Evolutionary conservation across 2,113 vertebrate genomes (phyloP).

Genomic region (Elephas maximus): DNA sequence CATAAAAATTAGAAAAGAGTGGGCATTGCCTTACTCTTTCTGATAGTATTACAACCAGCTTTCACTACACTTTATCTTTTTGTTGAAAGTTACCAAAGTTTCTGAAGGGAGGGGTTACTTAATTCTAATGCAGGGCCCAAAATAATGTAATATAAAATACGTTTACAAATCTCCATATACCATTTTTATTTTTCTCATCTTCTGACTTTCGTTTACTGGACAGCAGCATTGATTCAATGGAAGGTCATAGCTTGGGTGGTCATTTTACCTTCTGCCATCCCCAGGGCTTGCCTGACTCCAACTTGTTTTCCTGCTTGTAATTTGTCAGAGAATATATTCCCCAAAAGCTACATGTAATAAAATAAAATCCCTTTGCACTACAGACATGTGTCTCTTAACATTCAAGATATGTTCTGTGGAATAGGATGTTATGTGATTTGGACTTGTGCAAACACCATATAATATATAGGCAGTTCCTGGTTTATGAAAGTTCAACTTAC

Average conservation of each 20-base stretch:
- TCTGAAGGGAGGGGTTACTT: background rate
- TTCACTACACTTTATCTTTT: background rate
- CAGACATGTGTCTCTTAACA: no score
- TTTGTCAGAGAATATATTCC: background rate
- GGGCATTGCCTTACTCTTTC: background rate
- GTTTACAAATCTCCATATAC: background rate
- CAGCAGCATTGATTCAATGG: background rate
- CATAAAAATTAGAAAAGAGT: background rate
- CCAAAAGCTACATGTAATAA: background rate
- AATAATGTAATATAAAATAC: background rate
- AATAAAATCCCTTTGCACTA: conserved; percentile 54
- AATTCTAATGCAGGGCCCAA: background rate
- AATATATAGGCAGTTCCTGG: no score
- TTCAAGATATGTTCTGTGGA: no score
- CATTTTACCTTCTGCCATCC: conserved; percentile 6
- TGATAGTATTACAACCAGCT: background rate
- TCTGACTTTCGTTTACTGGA: background rate
- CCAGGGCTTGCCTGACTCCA: background rate
- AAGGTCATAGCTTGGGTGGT: conserved; percentile 36
- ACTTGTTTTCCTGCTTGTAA: conserved; percentile 36
- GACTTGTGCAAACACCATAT: no score
- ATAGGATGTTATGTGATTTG: no score
- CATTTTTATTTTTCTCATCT: background rate
- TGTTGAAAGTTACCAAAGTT: background rate
- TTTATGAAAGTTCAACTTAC: no score